Evolutionary conservation across 2,797 vertebrate genomes (phyloP).

Genomic region (Chrosomus eos): DNA sequence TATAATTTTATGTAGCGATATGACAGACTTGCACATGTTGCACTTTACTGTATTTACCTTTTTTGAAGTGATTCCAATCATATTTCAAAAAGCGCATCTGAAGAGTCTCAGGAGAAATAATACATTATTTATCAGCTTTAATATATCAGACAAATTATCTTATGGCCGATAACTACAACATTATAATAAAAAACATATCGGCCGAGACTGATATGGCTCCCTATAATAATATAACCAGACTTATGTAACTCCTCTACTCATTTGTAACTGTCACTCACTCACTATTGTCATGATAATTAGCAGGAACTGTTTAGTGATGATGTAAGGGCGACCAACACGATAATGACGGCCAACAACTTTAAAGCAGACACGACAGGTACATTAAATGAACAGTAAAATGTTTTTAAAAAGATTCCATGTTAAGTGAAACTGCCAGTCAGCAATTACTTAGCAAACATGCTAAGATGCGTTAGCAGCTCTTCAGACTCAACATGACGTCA

Average conservation of each 20-base stretch:
- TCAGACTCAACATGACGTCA: neutral
- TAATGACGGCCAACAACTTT: neutral
- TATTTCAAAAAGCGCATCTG: too few relatives aligned
- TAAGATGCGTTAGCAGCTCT: constrained; percentile 26
- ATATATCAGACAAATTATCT: too few relatives aligned
- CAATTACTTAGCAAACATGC: constrained; percentile 18
- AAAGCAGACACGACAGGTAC: neutral
- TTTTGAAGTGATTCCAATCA: too few relatives aligned
- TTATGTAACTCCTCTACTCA: neutral
- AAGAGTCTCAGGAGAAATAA: too few relatives aligned
- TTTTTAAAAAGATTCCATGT: too few relatives aligned
- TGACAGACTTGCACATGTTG: too few relatives aligned
- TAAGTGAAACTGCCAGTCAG: neutral
- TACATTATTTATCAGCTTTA: too few relatives aligned
- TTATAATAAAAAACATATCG: too few relatives aligned
- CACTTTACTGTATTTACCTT: too few relatives aligned
- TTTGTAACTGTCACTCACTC: neutral
- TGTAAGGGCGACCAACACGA: neutral
- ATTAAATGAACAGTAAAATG: neutral
- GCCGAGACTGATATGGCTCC: too few relatives aligned
- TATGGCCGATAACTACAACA: too few relatives aligned
- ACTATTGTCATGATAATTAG: neutral
- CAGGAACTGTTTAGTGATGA: neutral
- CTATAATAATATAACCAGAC: neutral
- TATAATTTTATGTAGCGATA: too few relatives aligned